Conservation (phyloP, 2,797 vertebrate genomes). For the Microctenopoma steveboyesi region DNA sequence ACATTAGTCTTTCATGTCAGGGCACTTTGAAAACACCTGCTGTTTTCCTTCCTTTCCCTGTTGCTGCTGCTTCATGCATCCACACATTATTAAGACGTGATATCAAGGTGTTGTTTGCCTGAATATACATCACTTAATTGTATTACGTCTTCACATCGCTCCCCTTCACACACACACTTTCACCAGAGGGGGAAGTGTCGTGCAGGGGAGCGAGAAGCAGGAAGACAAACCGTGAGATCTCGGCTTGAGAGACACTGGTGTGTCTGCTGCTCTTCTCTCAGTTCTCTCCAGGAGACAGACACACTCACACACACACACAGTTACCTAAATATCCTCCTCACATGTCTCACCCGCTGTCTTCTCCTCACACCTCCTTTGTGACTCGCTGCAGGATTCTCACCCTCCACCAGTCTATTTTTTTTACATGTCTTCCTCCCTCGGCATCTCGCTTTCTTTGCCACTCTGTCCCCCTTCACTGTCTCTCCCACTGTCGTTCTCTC, state of each 20-base stretch:
- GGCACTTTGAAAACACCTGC: neutral
- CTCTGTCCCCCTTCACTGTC: neutral
- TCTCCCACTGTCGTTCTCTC: neutral
- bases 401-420: constrained; percentile 12
- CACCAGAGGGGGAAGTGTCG: constrained; percentile 37
- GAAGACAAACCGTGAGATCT: constrained; percentile 56
- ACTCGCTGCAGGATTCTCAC: constrained; percentile 55
- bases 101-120: constrained; percentile 31
- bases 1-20: neutral
- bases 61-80: constrained; percentile 3
- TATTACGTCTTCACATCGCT: constrained; percentile 18
- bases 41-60: neutral
- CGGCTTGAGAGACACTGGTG: constrained; percentile 25
- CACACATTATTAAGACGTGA: constrained; percentile 21
- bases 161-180: constrained; percentile 10
- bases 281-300: constrained; percentile 13
- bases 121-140: constrained; percentile 40
- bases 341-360: constrained; percentile 39
- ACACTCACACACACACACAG: constrained; percentile 15
- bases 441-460: constrained; percentile 50
- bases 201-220: constrained; percentile 51
- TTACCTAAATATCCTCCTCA: constrained; percentile 35
- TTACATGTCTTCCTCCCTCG: constrained; percentile 53
- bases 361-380: constrained; percentile 36
- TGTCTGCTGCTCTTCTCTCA: constrained; percentile 44